A percentile compares a stretch with the other conserved stretches of the same genome.
Evolutionary conservation across 2,888 invertebrate species (phyloP).

Genomic region (Drosophila leonis): DNA sequence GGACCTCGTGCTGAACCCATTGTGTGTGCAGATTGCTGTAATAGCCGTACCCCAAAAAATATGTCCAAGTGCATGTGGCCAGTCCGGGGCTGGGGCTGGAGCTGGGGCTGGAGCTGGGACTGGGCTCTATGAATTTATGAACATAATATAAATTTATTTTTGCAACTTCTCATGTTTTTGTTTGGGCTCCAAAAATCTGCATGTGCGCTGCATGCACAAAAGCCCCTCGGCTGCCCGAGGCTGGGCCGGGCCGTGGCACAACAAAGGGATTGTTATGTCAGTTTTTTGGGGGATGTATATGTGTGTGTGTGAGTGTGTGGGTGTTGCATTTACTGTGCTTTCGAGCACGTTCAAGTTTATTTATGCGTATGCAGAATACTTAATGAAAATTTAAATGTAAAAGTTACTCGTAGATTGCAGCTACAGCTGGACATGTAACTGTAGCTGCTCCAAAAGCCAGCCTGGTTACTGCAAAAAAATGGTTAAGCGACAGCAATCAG

Average conservation of each 20-base stretch:
- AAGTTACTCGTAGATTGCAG: slow-evolving; percentile 73
- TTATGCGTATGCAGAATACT: slow-evolving; percentile 83
- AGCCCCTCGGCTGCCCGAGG: slow-evolving; percentile 13
- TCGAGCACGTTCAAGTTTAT: slow-evolving; percentile 82
- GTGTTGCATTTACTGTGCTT: slow-evolving; percentile 69
- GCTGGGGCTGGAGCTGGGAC: background rate
- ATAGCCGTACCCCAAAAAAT: slow-evolving; percentile 58
- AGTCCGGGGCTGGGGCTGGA: slow-evolving; percentile 11
- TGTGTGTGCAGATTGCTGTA: slow-evolving; percentile 63
- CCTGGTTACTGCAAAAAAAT: slow-evolving; percentile 15
- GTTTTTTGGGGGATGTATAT: slow-evolving; percentile 30
- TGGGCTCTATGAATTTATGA: slow-evolving; percentile 83
- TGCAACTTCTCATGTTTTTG: slow-evolving; percentile 82
- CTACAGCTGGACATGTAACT: slow-evolving; percentile 28
- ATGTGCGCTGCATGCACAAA: slow-evolving; percentile 60
- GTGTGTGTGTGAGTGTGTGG: slow-evolving; percentile 30
- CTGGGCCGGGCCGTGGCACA: slow-evolving; percentile 38
- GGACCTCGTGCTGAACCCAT: slow-evolving; percentile 43
- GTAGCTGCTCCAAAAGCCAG: background rate
- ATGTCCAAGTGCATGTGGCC: slow-evolving; percentile 43
- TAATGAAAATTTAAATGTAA: slow-evolving; percentile 83
- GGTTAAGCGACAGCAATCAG: slow-evolving; percentile 44
- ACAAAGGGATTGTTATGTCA: slow-evolving; percentile 77
- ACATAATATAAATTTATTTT: slow-evolving; percentile 85
- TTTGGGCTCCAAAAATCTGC: slow-evolving; percentile 74